Conservation (phyloP, 1,140 invertebrate genomes). For the Drosophila jambulina region DNA sequence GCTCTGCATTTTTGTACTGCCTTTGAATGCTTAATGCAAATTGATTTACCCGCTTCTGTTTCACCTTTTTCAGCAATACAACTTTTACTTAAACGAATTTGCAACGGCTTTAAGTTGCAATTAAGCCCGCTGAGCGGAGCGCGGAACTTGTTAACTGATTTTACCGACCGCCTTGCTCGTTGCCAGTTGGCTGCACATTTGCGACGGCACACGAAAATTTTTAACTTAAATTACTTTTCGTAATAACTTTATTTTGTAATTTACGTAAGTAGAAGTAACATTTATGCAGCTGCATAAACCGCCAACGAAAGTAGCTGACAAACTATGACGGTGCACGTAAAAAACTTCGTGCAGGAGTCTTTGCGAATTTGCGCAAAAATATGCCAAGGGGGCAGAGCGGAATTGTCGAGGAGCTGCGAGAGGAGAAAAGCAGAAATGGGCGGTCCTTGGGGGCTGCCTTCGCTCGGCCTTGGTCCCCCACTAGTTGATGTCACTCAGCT, state of each 20-base stretch:
- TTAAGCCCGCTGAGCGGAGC: constrained; percentile 46
- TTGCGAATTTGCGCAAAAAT: constrained; percentile 72
- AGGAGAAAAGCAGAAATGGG: background rate
- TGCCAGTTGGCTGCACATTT: constrained; percentile 79
- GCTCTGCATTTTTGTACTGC: constrained; percentile 20
- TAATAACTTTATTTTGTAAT: constrained; percentile 84
- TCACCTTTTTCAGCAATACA: constrained; percentile 19
- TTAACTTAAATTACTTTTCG: constrained; percentile 83
- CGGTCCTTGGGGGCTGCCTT: constrained; percentile 1
- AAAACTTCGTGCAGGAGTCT: constrained; percentile 71
- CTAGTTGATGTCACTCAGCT: constrained; percentile 36
- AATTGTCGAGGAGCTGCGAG: background rate
- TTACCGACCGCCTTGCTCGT: constrained; percentile 54
- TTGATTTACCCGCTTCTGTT: constrained; percentile 60
- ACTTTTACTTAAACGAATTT: constrained; percentile 55
- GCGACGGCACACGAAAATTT: constrained; percentile 75
- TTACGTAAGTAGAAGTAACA: constrained; percentile 84
- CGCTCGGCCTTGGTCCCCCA: constrained; percentile 39
- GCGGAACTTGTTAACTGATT: constrained; percentile 76
- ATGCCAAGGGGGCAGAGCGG: background rate
- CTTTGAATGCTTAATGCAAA: constrained; percentile 64
- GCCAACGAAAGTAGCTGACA: constrained; percentile 78
- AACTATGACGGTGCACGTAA: constrained; percentile 81
- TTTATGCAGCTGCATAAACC: constrained; percentile 81
- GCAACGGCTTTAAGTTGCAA: constrained; percentile 66